These are phyloP conservation scores for Monodelphis domestica DNA, from an alignment of 2,797 vertebrate species.

Conservation along the genomic window DNA sequence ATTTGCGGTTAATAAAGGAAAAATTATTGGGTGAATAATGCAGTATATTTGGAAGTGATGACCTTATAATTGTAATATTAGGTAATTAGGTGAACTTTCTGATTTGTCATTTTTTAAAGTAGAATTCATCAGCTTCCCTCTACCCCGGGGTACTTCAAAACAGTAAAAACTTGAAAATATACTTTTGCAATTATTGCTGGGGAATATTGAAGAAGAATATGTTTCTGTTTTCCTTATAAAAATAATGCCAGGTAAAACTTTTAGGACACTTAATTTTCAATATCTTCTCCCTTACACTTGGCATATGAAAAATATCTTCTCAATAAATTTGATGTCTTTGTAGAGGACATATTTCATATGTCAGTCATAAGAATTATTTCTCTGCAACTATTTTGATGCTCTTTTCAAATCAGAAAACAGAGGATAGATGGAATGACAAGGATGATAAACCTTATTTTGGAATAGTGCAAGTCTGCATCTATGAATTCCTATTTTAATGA, in stretches of 20 bases:
- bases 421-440: slow-evolving; percentile 20
- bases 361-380: slow-evolving; percentile 35
- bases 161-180: neutral
- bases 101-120: neutral
- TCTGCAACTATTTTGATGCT: neutral
- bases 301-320: slow-evolving; percentile 8
- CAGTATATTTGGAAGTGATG: neutral
- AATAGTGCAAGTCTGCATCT: slow-evolving; percentile 24
- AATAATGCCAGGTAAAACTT: slow-evolving; percentile 15
- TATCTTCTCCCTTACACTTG: neutral
- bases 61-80: neutral
- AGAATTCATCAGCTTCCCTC: neutral
- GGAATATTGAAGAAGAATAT: slow-evolving; percentile 13
- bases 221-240: slow-evolving; percentile 33
- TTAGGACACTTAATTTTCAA: neutral
- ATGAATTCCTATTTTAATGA: slow-evolving; percentile 61
- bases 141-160: neutral
- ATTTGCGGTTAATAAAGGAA: neutral
- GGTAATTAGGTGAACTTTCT: neutral
- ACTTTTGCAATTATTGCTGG: neutral
- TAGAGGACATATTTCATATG: slow-evolving; percentile 6
- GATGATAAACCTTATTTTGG: slow-evolving; percentile 45
- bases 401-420: slow-evolving; percentile 4
- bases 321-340: neutral
- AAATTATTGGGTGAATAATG: neutral